Base-by-base conservation (phyloP, 2,113 vertebrate genomes). In the Aegithalos caudatus region DNA sequence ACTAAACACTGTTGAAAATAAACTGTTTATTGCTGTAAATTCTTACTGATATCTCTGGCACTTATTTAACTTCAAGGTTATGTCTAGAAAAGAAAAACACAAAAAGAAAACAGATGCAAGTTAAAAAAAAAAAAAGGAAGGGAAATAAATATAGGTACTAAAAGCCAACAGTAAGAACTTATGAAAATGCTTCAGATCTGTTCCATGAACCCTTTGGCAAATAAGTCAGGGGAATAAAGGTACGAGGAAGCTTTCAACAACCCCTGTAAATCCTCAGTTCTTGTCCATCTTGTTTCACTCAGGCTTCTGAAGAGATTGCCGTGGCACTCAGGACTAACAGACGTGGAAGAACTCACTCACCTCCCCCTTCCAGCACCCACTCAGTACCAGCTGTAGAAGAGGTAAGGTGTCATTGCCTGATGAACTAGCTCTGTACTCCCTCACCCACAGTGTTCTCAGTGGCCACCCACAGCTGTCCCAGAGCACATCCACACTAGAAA, bases 281-380 rank as follows among this genome's bases (percentile, higher is more conserved):
- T 28, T 13, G 2, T 1, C 15, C 64, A 37, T 53, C 83, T 65
- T 77, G 28, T 86, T 71, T 57, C 24, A 27, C 22, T 47, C 11
- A 25, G 25, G 23, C 28, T 83, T 86, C 54, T 50, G 33, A 83
- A 60, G 37, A 79, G 6, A n/a, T 33, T 14, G 45, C 1, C 33
- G 22, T 1, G 4, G n/a, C 24, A 88, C 22, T 25, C 1, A 7
- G 21, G 20, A 57, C 37, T 45, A 76, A 35, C 2, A 73, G 15
- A 25, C 22, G 65, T 2, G 8, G 50, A 58, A 56, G 11, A 80
- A 73, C 2, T 28, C 11, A 42, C 0, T 1, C 9, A 66, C 4
- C 14, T 77, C 9, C 8, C 28, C 22, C 25, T 58, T 54, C 38
- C 44, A 85, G n/a, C 4, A 17, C 23, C 42, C 20, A 25, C 31